Evolutionary conservation across 2,888 invertebrate species (phyloP), one percentile per base, ranked within the genome.

Genomic region (Acrobasis consociella): DNA sequence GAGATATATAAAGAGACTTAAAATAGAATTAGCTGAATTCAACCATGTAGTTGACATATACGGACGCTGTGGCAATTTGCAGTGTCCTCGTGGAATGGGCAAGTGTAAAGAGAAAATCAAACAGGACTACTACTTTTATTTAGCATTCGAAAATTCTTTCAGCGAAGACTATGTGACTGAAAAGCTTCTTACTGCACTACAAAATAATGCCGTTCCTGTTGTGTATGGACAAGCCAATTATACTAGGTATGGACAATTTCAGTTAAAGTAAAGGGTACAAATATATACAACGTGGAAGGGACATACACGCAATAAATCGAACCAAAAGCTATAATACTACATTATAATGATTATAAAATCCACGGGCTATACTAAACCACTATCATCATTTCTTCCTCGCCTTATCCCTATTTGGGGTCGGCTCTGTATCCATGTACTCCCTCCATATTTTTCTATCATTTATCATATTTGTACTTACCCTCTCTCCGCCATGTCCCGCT

Each of bases 121-220:
- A 52, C 9, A 17, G 11, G 31, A 22, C 11, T 52, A 52, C 22
- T 52, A 52, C n/a, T 52, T 52, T 13, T 52, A 31, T 31, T 31
- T 52, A 11, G 9, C 52, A 10, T 52, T 52, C 22, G 52, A 52
- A n/a, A 52, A 52, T 2, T 52, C 52, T 9, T 31, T 52, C 17
- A 17, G 50, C 17, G 17, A 10, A 15, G 50, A 50, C 50, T 50
- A 50, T 17, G 50, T 50, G 9, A 50, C 50, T 17, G 17, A 17
- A 50, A 50, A 16, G 17, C 16, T 50, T 9, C 16, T 50, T 1
- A 9, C 7, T 11, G 17, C 50, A 50, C 50, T 50, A 10, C 15
- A 50, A 50, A 16, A 50, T 50, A 50, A 50, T 13, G 52, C 52
- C 13, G n/a, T 52, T 31, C 52, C 52, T 13, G 9, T 52, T 52